Evolutionary conservation across 1,140 invertebrate species (phyloP).

Genomic region (Drosophila pectinifera): DNA sequence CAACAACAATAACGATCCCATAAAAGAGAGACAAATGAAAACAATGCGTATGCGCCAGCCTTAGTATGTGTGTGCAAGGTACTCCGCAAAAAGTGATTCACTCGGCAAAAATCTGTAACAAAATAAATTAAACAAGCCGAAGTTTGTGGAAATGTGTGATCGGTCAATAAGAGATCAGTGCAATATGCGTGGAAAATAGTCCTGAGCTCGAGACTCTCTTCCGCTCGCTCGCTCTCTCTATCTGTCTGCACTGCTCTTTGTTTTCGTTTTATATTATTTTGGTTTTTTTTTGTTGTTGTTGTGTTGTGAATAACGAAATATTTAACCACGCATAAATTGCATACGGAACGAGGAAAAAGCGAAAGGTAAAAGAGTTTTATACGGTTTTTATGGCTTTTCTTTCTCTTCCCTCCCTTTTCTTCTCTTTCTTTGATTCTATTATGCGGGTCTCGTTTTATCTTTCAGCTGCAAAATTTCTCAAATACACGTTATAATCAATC

Average conservation of each 20-base stretch:
- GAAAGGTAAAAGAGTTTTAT: slow-evolving; percentile 63
- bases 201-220: not conserved
- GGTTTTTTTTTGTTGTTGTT: slow-evolving; percentile 13
- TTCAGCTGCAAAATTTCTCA: not conserved
- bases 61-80: slow-evolving; percentile 17
- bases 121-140: slow-evolving; percentile 8
- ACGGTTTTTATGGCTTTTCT: slow-evolving; percentile 18
- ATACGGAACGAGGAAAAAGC: slow-evolving; percentile 47
- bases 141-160: slow-evolving; percentile 21
- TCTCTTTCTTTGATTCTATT: not conserved
- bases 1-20: not conserved
- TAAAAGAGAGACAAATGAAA: slow-evolving; percentile 3
- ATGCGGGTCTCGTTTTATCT: slow-evolving; percentile 4
- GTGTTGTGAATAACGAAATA: slow-evolving; percentile 5
- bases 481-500: slow-evolving; percentile 25
- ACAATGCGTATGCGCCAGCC: slow-evolving; percentile 12
- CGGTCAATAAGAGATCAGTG: not conserved
- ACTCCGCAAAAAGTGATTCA: slow-evolving; percentile 29
- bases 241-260: not conserved
- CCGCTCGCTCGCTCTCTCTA: not conserved
- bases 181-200: slow-evolving; percentile 23
- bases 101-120: slow-evolving; percentile 18
- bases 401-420: not conserved
- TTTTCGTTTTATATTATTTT: slow-evolving; percentile 18
- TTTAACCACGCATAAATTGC: slow-evolving; percentile 25